Evolutionary conservation across 2,888 invertebrate genomes (phyloP).

Genomic region (Beris chalybata): DNA sequence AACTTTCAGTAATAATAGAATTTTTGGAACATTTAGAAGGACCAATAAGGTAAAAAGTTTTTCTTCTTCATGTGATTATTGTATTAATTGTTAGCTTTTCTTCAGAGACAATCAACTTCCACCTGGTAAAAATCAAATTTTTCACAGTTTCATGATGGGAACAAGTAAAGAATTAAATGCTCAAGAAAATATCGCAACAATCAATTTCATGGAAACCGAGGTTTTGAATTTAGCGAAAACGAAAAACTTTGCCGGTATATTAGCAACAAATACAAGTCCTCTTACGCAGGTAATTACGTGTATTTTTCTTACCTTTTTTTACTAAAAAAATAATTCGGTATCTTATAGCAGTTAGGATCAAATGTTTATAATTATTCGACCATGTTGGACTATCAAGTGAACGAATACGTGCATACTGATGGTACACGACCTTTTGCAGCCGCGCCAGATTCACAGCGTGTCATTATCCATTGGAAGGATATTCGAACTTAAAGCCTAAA

Average conservation of each 20-base stretch:
- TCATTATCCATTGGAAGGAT: constrained; percentile 76
- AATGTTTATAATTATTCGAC: constrained; percentile 79
- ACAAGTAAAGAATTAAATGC: constrained; percentile 67
- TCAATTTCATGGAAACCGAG: constrained; percentile 77
- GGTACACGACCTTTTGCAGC: constrained; percentile 72
- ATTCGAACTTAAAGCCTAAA: background rate
- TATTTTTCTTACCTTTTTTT: too few species aligned
- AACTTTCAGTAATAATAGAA: constrained; percentile 72
- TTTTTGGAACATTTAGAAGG: constrained; percentile 78
- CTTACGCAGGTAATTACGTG: constrained; percentile 71
- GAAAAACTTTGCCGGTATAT: constrained; percentile 71
- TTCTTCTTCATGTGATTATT: too few species aligned
- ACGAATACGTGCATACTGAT: constrained; percentile 72
- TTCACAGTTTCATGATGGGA: constrained; percentile 89
- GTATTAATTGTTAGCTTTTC: background rate
- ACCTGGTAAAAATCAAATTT: constrained; percentile 66
- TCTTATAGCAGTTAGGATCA: constrained; percentile 73
- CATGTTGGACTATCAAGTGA: constrained; percentile 78
- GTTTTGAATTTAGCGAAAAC: constrained; percentile 68
- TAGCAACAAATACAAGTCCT: constrained; percentile 86
- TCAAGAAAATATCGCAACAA: constrained; percentile 77
- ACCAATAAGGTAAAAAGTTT: constrained; percentile 63
- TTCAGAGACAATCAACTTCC: constrained; percentile 63
- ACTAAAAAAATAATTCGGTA: constrained; percentile 4
- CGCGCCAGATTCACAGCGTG: constrained; percentile 76